Conservation (phyloP, 30 jellyfish, hydroid and myxozoan genomes). For the Rhopilema esculentum region DNA sequence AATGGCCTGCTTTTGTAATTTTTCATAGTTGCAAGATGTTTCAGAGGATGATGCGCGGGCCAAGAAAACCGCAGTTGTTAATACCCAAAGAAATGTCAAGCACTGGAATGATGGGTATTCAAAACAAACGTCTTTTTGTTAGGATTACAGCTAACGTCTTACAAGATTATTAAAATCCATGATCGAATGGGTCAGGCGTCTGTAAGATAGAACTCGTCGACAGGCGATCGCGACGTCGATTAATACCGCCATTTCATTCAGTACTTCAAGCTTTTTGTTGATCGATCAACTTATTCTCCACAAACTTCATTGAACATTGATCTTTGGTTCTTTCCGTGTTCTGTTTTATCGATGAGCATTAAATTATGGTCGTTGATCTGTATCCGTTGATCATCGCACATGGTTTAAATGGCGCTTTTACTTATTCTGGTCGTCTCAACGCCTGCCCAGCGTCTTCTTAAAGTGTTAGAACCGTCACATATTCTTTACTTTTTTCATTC, state of each 20-base stretch:
- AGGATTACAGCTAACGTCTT: conserved; percentile 1
- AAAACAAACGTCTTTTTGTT: conserved; percentile 11
- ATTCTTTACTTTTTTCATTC: no score
- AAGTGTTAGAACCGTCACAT: no score
- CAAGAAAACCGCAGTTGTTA: conserved; percentile 7
- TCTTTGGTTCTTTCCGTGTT: neutral
- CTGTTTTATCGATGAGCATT: no score
- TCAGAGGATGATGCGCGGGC: neutral
- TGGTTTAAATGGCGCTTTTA: neutral
- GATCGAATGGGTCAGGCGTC: neutral
- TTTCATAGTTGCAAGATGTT: neutral
- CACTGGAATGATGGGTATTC: conserved; percentile 27
- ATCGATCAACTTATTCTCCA: neutral
- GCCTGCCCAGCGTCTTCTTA: no score
- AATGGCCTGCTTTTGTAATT: neutral
- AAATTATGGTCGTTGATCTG: neutral
- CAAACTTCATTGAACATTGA: neutral
- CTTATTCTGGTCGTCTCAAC: neutral
- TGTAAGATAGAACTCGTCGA: neutral
- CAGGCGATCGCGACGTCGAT: neutral
- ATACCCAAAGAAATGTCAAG: neutral
- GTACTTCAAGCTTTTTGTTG: neutral
- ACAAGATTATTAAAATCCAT: neutral
- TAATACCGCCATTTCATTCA: neutral
- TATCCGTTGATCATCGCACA: neutral